These are phyloP conservation scores for Sebastiscus tertius DNA, from an alignment of 2,797 vertebrate species.

Conservation along the genomic window DNA sequence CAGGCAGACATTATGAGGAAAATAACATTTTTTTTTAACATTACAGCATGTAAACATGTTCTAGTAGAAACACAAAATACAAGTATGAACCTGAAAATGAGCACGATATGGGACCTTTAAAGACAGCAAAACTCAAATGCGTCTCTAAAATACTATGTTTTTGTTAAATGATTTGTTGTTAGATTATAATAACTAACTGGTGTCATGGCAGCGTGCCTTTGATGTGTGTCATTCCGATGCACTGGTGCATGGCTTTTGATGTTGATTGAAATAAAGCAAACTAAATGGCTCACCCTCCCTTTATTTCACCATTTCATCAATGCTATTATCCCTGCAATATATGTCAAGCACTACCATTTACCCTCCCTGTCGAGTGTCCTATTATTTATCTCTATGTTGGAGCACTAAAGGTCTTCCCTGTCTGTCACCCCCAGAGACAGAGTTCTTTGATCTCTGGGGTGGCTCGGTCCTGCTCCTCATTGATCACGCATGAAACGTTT, in stretches of 20 bases:
- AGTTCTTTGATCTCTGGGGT: constrained; percentile 58
- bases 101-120: not conserved
- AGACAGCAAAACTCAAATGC: not conserved
- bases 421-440: not conserved
- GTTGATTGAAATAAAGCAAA: constrained; percentile 19
- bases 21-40: too few relatives aligned
- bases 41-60: too few relatives aligned
- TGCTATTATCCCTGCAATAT: constrained; percentile 6
- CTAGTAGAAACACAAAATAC: too few relatives aligned
- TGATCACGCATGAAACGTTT: constrained; percentile 75
- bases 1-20: too few relatives aligned
- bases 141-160: not conserved
- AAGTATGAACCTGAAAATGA: too few relatives aligned
- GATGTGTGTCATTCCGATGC: constrained; percentile 33
- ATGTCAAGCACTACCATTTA: not conserved
- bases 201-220: constrained; percentile 27
- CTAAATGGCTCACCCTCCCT: constrained; percentile 10
- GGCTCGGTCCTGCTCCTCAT: constrained; percentile 25
- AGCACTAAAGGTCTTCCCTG: constrained; percentile 15
- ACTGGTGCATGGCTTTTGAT: constrained; percentile 20
- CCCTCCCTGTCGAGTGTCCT: constrained; percentile 1
- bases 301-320: constrained; percentile 16
- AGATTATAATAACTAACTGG: not conserved
- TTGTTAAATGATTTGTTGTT: not conserved
- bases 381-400: constrained; percentile 9